phyloP scores from a whole-genome alignment of 2,888 invertebrate species.

The Tenthredo amoena region DNA sequence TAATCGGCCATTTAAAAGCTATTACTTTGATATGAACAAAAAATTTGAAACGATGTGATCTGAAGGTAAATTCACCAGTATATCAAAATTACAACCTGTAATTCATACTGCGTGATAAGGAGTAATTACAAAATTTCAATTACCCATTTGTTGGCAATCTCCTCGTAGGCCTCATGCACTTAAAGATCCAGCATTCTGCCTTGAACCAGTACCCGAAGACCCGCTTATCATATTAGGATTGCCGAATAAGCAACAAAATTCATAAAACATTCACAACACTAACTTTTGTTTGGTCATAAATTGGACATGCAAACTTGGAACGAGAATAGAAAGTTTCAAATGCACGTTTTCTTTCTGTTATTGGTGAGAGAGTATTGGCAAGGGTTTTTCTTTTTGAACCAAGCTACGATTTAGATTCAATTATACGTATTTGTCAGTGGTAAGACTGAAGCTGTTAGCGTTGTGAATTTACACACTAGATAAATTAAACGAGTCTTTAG shows the following conservation, averaged over 20 bases:
- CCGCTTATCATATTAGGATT: not conserved
- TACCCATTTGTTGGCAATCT: not conserved
- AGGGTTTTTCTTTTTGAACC: not conserved
- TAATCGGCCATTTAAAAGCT: not conserved
- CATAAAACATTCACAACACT: conserved; percentile 42
- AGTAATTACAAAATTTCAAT: not conserved
- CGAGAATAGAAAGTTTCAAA: not conserved
- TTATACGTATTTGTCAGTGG: not conserved
- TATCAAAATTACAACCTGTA: not conserved
- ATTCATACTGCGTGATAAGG: not conserved
- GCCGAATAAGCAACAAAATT: not conserved
- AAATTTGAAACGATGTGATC: not conserved
- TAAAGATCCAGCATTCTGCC: conserved; percentile 47
- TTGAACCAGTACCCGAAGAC: conserved; percentile 29
- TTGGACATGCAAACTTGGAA: not conserved
- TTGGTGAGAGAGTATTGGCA: conserved; percentile 1
- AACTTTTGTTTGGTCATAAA: conserved; percentile 8
- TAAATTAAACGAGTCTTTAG: conserved; percentile 24
- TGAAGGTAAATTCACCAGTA: conserved; percentile 7
- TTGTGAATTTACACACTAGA: conserved; percentile 17
- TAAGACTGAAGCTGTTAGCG: not conserved
- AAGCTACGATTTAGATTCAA: not conserved
- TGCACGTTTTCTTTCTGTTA: not conserved
- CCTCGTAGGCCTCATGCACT: not conserved
- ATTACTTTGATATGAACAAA: not conserved